Evolutionary conservation across 2,888 invertebrate species (phyloP), one percentile per base, ranked within the genome.

Genomic region (Scaptodrosophila latifasciaeformis): DNA sequence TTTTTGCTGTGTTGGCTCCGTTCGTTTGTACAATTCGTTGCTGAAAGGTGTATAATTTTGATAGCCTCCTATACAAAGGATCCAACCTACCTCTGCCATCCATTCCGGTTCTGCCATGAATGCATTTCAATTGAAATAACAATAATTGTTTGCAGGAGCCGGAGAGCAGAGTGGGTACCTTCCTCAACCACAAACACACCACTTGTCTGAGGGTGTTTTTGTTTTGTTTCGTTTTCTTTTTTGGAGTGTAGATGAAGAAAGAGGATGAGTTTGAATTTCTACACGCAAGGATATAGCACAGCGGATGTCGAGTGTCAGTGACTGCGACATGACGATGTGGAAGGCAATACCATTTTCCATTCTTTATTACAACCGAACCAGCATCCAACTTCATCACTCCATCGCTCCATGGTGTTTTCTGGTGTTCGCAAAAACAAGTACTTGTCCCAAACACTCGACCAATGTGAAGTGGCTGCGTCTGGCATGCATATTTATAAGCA

Each of bases 41-140:
- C 68, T 65, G 70, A 63, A 66, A 70, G 75, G 70, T 72, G 67
- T 69, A 70, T 69, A 72, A 76, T 76, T 72, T 70, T 63, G 76
- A 76, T 72, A 65, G 65, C 59, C 46, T 30, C 45, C 39, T 5
- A 12, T 48, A 70, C 63, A 70, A 65, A 70, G 63, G 60, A 37
- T 13, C 37, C 13, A 15, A 10, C 15, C 37, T 7, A 24, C 24
- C 24, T 24, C 24, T 7, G 24, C 3, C 24, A 24, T 3, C 24
- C n/a, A n/a, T 37, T 6, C 37, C 10, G 37, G 15, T 17, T 37
- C 24, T 24, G 17, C 37, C 45, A 44, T 1, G 21, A 39, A 10
- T 4, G 68, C 53, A 65, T 70, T 66, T 74, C 68, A 70, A 74
- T 70, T 74, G 71, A 66, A 70, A 66, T 70, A 68, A 75, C 59